A percentile compares a stretch with the other conserved stretches of the same genome.
These are phyloP conservation scores for Dendrocincla fuliginosa DNA, from an alignment of 2,797 vertebrate genomes.

Conservation along the genomic window DNA sequence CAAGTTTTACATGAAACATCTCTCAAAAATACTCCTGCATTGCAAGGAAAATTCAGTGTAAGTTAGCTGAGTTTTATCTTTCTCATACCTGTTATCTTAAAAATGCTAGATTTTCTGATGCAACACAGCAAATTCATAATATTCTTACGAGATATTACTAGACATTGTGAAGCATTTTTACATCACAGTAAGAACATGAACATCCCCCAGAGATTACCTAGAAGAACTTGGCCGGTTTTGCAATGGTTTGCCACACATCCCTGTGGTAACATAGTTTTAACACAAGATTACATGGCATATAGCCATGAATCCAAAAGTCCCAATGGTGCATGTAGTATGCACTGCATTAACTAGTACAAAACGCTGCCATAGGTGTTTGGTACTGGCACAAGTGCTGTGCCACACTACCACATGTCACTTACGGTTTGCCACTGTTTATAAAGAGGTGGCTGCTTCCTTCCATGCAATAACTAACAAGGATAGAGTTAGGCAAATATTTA, in stretches of 20 bases:
- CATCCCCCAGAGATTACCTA: neutral
- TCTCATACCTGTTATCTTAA: neutral
- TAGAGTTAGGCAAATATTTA: slow-evolving; percentile 6
- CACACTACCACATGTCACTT: neutral
- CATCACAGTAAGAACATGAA: neutral
- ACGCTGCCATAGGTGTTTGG: neutral
- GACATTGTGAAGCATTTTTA: neutral
- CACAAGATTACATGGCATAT: neutral
- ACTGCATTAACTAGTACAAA: neutral
- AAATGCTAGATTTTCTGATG: neutral
- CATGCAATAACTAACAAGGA: neutral
- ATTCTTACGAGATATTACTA: neutral
- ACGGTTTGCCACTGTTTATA: neutral
- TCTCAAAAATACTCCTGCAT: neutral
- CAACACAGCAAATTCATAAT: neutral
- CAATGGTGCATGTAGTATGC: neutral
- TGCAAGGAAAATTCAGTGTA: neutral
- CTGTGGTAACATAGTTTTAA: neutral
- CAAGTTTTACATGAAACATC: neutral
- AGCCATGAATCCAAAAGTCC: neutral
- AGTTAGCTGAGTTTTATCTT: neutral
- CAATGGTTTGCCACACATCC: neutral
- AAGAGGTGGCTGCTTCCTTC: neutral
- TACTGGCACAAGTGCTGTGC: neutral
- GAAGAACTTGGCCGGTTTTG: neutral